These are phyloP conservation scores for Valencia hispanica DNA, from an alignment of 2,797 vertebrate genomes.

Conservation along the genomic window DNA sequence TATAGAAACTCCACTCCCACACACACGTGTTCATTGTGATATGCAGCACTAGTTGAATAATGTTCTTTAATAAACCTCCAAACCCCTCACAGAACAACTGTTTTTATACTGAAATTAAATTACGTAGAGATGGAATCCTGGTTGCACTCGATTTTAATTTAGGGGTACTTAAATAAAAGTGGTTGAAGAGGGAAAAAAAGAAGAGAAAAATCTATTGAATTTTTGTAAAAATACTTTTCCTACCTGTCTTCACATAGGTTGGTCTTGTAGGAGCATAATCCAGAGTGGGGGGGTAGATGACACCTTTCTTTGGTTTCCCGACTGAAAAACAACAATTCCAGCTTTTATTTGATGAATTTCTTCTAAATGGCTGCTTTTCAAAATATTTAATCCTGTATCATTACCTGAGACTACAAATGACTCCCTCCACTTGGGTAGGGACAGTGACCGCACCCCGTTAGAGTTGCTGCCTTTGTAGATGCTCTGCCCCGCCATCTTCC, in stretches of 20 bases:
- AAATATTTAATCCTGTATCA: background rate
- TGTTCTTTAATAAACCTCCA: background rate
- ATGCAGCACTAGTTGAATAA: background rate
- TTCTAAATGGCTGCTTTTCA: slow-evolving; percentile 17
- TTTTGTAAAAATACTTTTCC: slow-evolving; percentile 52
- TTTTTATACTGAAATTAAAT: no score
- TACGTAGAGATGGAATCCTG: no score
- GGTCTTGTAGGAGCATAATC: slow-evolving; percentile 86
- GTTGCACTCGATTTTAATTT: no score
- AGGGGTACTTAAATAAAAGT: no score
- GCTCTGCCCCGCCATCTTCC: slow-evolving; percentile 90
- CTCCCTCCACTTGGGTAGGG: slow-evolving; percentile 93
- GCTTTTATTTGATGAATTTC: slow-evolving; percentile 9
- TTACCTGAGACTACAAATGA: slow-evolving; percentile 93
- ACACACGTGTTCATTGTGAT: background rate
- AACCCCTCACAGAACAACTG: background rate
- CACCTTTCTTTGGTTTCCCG: slow-evolving; percentile 92
- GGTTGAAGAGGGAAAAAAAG: no score
- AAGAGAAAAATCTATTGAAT: background rate
- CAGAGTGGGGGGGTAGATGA: slow-evolving; percentile 90
- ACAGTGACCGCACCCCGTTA: slow-evolving; percentile 89
- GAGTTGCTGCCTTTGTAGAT: slow-evolving; percentile 90
- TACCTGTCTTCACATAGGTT: slow-evolving; percentile 84
- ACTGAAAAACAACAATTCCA: slow-evolving; percentile 76
- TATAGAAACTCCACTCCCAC: no score